Percentiles rank a stretch among this genome's conserved stretches.
phyloP scores from a whole-genome alignment of 2,113 vertebrate genomes.

The Cyphomyrus plagiostoma region DNA sequence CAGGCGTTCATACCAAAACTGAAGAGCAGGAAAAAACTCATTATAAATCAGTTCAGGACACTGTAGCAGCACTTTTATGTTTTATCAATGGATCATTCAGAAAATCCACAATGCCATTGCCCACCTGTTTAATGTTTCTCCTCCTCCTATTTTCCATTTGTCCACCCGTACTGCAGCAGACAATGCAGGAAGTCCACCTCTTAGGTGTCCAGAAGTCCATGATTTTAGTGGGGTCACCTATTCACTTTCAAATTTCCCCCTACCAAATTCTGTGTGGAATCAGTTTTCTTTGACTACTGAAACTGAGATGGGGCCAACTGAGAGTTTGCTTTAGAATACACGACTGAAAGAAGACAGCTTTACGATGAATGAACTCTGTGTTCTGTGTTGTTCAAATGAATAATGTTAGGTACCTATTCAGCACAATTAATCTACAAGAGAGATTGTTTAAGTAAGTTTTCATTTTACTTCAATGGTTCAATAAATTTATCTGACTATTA shows the following conservation, averaged over 20 bases:
- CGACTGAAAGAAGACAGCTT: slow-evolving; percentile 92
- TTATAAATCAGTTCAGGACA: slow-evolving; percentile 61
- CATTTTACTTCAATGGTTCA: slow-evolving; percentile 73
- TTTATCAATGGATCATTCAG: slow-evolving; percentile 68
- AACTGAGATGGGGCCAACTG: slow-evolving; percentile 76
- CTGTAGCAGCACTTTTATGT: slow-evolving; percentile 47
- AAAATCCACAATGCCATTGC: slow-evolving; percentile 64
- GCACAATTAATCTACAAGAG: slow-evolving; percentile 67
- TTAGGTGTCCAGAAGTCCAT: slow-evolving; percentile 75
- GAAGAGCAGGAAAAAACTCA: slow-evolving; percentile 43
- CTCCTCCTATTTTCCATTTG: slow-evolving; percentile 72
- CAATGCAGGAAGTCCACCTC: slow-evolving; percentile 79
- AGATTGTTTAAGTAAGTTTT: slow-evolving; percentile 83
- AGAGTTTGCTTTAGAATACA: slow-evolving; percentile 77
- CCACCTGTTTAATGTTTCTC: slow-evolving; percentile 82
- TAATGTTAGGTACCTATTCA: slow-evolving; percentile 83
- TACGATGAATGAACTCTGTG: slow-evolving; percentile 85
- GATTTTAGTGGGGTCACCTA: slow-evolving; percentile 71
- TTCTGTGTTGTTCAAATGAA: slow-evolving; percentile 98
- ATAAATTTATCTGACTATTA: background rate
- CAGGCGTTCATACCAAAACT: slow-evolving; percentile 51
- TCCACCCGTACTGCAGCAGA: slow-evolving; percentile 70
- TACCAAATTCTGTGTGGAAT: slow-evolving; percentile 66
- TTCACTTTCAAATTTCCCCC: slow-evolving; percentile 71
- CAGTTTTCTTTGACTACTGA: slow-evolving; percentile 76